Conservation (phyloP, 2,797 vertebrate species). For the Onychomys arenicola region DNA sequence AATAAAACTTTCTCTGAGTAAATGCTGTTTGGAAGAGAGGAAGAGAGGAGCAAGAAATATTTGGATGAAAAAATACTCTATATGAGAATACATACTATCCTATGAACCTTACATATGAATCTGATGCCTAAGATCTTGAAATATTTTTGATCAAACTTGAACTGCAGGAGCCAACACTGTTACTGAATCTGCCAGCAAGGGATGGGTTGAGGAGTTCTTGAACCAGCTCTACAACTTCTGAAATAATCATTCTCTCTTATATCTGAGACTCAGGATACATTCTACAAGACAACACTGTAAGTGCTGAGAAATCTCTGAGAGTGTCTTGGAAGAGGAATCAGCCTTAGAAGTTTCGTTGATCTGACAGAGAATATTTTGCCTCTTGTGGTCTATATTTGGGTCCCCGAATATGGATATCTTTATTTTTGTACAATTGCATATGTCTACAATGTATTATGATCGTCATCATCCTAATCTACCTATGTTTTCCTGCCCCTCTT, state of each 20-base stretch:
- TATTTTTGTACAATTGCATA: background rate
- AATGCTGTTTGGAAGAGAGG: background rate
- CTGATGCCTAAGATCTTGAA: background rate
- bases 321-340: background rate
- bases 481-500: background rate
- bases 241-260: background rate
- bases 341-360: background rate
- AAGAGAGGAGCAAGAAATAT: background rate
- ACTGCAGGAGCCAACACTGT: background rate
- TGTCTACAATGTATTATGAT: background rate
- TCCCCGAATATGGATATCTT: too few species aligned
- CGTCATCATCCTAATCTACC: background rate
- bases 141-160: background rate
- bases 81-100: conserved; percentile 28
- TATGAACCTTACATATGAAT: background rate
- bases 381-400: background rate
- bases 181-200: background rate
- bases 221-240: background rate
- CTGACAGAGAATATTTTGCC: background rate
- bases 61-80: background rate
- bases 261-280: background rate
- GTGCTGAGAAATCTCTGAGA: background rate
- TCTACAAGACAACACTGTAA: background rate
- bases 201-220: background rate
- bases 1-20: background rate